phyloP scores from a whole-genome alignment of 2,797 vertebrate species.

The Rousettus madagascariensis region DNA sequence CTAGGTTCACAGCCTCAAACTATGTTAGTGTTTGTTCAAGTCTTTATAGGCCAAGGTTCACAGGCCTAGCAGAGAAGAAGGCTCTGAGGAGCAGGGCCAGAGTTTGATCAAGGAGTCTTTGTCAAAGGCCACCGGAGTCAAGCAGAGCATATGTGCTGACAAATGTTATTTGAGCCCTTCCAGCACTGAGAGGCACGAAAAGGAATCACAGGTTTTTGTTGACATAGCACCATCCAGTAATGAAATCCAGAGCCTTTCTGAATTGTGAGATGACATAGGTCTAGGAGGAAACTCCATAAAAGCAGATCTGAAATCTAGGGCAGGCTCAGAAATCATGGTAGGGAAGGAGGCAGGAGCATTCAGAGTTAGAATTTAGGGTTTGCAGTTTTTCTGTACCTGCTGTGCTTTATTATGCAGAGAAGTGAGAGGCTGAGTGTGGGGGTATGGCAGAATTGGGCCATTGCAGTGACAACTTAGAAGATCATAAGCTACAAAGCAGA shows the following conservation, averaged over 20 bases:
- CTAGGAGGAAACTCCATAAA: neutral
- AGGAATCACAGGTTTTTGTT: neutral
- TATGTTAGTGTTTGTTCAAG: neutral
- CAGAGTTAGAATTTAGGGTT: neutral
- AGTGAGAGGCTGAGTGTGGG: accelerated
- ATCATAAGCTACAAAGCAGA: neutral
- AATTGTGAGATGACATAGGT: neutral
- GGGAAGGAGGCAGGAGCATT: neutral
- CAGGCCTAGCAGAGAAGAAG: neutral
- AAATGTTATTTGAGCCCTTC: neutral
- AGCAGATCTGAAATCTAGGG: neutral
- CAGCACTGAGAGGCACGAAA: neutral
- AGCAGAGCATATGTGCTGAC: neutral
- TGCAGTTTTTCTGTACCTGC: neutral
- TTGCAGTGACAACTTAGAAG: neutral
- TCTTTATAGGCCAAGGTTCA: neutral
- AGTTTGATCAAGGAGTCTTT: neutral
- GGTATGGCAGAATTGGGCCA: neutral
- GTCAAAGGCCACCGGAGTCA: neutral
- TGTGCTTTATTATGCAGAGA: neutral
- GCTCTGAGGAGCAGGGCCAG: neutral
- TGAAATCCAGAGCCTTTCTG: neutral
- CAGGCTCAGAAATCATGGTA: neutral
- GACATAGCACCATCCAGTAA: neutral
- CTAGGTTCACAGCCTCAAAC: neutral